Percentiles rank a stretch among this genome's conserved stretches.
Evolutionary conservation across 2,888 invertebrate genomes (phyloP).

Genomic region (Eupsilia transversa): DNA sequence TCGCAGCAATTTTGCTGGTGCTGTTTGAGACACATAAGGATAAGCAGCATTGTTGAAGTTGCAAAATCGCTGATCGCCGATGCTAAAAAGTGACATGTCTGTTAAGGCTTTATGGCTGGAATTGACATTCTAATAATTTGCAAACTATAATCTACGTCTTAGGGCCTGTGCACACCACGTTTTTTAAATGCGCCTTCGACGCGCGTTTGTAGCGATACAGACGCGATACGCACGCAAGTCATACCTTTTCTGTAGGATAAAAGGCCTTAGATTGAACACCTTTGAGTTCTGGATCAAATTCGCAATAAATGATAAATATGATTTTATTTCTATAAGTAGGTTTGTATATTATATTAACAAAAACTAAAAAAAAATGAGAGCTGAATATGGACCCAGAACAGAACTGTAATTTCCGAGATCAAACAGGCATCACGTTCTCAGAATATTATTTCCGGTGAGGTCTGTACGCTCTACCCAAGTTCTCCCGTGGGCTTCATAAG

Average conservation of each 20-base stretch:
- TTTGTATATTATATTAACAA: too few relatives aligned
- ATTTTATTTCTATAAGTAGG: too few relatives aligned
- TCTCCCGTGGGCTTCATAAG: neutral
- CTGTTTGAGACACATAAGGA: too few relatives aligned
- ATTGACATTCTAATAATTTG: neutral
- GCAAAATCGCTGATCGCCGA: neutral
- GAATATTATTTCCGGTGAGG: conserved; percentile 2
- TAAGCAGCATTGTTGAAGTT: neutral
- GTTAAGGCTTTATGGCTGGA: neutral
- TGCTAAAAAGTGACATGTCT: neutral
- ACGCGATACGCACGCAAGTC: too few relatives aligned
- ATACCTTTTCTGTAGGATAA: too few relatives aligned
- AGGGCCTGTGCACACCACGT: too few relatives aligned
- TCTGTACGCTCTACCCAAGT: neutral
- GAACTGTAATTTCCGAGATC: neutral
- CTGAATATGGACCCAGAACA: neutral
- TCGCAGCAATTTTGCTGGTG: neutral
- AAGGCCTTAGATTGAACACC: too few relatives aligned
- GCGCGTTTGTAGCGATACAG: too few relatives aligned
- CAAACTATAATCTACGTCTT: neutral
- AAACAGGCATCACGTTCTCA: neutral
- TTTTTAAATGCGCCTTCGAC: too few relatives aligned
- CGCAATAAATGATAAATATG: too few relatives aligned
- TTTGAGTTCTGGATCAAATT: neutral
- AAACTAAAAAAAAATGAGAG: too few relatives aligned